A percentile compares a stretch with the other conserved stretches of the same genome.
Evolutionary conservation across 2,888 invertebrate species (phyloP).

Genomic region (Spisula solida): DNA sequence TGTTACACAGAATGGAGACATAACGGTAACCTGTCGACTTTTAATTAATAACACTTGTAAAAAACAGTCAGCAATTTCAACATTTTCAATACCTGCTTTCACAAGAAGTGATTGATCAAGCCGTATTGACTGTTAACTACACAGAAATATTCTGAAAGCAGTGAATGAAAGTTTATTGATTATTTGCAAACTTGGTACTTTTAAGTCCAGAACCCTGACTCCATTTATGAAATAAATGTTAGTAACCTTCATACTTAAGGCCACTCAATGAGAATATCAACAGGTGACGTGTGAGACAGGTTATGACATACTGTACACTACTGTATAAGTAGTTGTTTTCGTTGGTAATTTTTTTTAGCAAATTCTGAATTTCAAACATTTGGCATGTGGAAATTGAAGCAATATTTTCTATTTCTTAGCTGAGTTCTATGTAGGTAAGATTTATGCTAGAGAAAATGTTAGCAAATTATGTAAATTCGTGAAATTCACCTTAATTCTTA

Average conservation of each 20-base stretch:
- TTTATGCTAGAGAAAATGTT: too few relatives aligned
- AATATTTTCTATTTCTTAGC: too few relatives aligned
- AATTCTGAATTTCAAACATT: too few relatives aligned
- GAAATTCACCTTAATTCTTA: background rate
- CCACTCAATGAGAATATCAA: background rate
- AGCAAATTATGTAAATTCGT: too few relatives aligned
- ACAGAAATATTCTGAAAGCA: constrained; percentile 24
- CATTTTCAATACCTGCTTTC: constrained; percentile 49
- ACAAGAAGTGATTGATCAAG: constrained; percentile 44
- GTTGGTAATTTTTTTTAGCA: too few relatives aligned
- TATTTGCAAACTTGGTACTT: constrained; percentile 34
- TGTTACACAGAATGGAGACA: background rate
- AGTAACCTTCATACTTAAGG: background rate
- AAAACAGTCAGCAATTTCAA: constrained; percentile 45
- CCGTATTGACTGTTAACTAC: constrained; percentile 40
- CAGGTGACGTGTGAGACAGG: background rate
- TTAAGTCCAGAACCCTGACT: constrained; percentile 27
- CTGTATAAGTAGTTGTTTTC: background rate
- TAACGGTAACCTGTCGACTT: constrained; percentile 45
- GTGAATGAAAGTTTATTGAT: constrained; percentile 55
- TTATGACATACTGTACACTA: background rate
- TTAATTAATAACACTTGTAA: constrained; percentile 60
- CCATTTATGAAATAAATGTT: background rate
- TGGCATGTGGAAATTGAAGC: too few relatives aligned
- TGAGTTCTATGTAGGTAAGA: too few relatives aligned